These are phyloP conservation scores for Pholis gunnellus DNA, from an alignment of 2,113 vertebrate species.

Conservation along the genomic window DNA sequence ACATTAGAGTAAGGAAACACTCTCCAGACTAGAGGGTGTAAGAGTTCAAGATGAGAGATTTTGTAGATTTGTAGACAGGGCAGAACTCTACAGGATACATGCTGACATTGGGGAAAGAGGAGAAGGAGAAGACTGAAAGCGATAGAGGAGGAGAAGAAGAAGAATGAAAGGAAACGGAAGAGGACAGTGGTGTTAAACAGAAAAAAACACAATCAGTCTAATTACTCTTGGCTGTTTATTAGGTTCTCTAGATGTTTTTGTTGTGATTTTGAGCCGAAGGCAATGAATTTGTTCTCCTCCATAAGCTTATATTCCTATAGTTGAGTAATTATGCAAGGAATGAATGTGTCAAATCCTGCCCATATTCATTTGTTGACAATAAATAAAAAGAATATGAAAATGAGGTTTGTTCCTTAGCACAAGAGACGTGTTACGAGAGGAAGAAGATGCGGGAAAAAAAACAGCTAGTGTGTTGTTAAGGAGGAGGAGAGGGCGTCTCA, in stretches of 20 bases:
- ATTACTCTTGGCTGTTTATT: neutral
- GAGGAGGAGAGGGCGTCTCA: conserved; percentile 14
- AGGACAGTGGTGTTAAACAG: conserved; percentile 16
- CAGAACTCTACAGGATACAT: neutral
- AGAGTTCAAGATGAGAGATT: conserved; percentile 58
- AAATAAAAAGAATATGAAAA: neutral
- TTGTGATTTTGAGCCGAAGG: neutral
- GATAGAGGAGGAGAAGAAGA: conserved; percentile 7
- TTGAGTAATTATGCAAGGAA: neutral
- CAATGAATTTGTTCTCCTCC: neutral
- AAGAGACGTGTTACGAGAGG: neutral
- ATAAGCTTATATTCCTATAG: neutral
- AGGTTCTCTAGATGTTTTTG: neutral
- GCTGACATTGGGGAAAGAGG: conserved; percentile 16
- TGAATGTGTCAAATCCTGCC: neutral
- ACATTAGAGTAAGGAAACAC: conserved; percentile 17
- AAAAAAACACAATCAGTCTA: neutral
- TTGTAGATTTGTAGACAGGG: conserved; percentile 9
- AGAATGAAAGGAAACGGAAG: conserved; percentile 5
- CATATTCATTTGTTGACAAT: conserved; percentile 5
- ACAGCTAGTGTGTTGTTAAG: conserved; percentile 7
- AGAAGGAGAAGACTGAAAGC: conserved; percentile 12
- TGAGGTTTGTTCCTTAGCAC: conserved; percentile 2
- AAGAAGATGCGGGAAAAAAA: conserved; percentile 17
- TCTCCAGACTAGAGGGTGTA: conserved; percentile 17